Conservation (phyloP, 2,113 vertebrate species). For the Sinosuthora webbiana region DNA sequence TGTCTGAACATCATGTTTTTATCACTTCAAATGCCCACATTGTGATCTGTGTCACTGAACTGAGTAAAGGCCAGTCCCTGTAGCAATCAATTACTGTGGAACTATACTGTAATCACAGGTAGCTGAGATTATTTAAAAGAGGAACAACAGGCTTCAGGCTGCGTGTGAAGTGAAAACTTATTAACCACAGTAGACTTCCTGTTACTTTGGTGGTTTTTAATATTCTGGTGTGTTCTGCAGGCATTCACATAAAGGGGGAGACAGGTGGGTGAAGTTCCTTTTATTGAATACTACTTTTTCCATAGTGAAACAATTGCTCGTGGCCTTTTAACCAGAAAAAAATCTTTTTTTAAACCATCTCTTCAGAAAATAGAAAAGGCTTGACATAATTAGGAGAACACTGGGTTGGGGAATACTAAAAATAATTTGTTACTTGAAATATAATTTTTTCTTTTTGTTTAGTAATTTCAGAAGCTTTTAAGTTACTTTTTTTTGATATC, state of each 20-base stretch:
- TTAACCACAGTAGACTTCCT: not conserved
- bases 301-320: not conserved
- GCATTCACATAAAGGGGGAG: accelerated
- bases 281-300: not conserved
- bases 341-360: not conserved
- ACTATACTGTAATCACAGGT: not conserved
- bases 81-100: not conserved
- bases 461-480: not conserved
- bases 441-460: not conserved
- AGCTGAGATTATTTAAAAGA: not conserved
- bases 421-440: not conserved
- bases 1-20: not conserved
- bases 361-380: not conserved
- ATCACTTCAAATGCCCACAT: not conserved
- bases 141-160: not conserved
- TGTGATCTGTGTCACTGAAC: not conserved
- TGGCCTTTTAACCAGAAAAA: not conserved
- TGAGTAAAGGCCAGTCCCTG: not conserved
- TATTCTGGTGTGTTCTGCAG: not conserved
- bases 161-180: not conserved
- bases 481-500: not conserved
- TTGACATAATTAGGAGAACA: not conserved
- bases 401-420: not conserved
- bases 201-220: not conserved
- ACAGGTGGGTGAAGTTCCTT: not conserved